Evolutionary conservation across 2,797 vertebrate genomes (phyloP).

Genomic region (Otolemur crassicaudatus): DNA sequence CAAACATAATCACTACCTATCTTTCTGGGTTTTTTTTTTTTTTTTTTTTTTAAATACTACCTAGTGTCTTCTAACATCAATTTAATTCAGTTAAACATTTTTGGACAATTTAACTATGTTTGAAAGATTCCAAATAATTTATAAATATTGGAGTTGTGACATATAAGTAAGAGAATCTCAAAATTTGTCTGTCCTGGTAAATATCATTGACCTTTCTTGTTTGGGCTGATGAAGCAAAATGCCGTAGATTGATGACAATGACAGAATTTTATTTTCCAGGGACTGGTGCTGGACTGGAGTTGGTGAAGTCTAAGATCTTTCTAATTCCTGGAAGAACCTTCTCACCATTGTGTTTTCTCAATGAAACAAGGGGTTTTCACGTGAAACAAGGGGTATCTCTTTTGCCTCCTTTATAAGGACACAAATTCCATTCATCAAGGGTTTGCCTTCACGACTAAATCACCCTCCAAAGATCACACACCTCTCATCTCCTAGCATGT

Average conservation of each 20-base stretch:
- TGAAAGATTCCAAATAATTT: not conserved
- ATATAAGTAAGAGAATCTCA: not conserved
- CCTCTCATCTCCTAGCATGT: too few species aligned
- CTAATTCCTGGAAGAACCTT: not conserved
- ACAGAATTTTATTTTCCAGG: too few species aligned
- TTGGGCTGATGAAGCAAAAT: not conserved
- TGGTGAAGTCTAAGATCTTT: not conserved
- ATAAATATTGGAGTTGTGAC: not conserved
- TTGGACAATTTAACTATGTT: not conserved
- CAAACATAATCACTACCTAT: not conserved
- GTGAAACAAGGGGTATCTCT: not conserved
- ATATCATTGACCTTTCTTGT: not conserved
- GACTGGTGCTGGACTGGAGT: not conserved
- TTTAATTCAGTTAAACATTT: not conserved
- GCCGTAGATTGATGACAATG: not conserved
- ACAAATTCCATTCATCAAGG: not conserved
- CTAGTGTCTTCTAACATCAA: not conserved
- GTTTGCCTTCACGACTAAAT: not conserved
- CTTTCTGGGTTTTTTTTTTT: not conserved
- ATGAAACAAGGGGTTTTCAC: not conserved
- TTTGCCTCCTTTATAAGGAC: not conserved
- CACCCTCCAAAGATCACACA: not conserved
- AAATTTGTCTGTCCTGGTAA: not conserved
- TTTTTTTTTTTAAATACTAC: too few species aligned
- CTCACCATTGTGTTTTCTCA: not conserved